phyloP scores from a whole-genome alignment of 1,140 invertebrate genomes.

The Caenorhabditis briggsae region DNA sequence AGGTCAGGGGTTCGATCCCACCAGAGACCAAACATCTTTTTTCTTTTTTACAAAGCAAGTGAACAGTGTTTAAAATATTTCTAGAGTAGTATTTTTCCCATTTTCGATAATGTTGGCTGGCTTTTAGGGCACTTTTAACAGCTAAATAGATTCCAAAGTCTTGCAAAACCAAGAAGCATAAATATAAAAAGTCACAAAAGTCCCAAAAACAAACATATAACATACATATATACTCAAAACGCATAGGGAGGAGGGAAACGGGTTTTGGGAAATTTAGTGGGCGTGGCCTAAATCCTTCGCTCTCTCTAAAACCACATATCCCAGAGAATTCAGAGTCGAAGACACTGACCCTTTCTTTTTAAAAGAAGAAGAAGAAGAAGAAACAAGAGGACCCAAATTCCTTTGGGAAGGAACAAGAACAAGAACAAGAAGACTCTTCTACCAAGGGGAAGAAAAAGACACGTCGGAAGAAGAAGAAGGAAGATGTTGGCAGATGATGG shows the following conservation, averaged over 20 bases:
- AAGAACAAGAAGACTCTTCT: neutral
- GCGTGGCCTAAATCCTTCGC: neutral
- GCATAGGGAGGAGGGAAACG: neutral
- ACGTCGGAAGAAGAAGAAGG: neutral
- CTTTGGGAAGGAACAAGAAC: neutral
- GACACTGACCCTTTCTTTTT: neutral
- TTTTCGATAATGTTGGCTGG: too few species aligned
- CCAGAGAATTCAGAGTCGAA: neutral
- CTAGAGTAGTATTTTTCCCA: too few species aligned
- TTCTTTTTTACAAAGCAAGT: neutral
- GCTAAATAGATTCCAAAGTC: too few species aligned
- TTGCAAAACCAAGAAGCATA: too few species aligned
- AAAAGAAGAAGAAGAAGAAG: neutral
- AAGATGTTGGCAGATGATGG: slow-evolving; percentile 33
- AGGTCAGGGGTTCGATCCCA: neutral
- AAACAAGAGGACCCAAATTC: slow-evolving; percentile 29
- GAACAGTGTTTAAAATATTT: too few species aligned
- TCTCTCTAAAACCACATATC: neutral
- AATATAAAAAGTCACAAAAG: neutral
- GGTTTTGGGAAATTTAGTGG: slow-evolving; percentile 8
- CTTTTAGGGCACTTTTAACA: neutral
- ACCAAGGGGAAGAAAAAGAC: neutral
- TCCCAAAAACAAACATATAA: neutral
- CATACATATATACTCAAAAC: neutral
- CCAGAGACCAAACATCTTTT: neutral